These are phyloP conservation scores for Griposia aprilina DNA, from an alignment of 2,888 invertebrate species.

Conservation along the genomic window DNA sequence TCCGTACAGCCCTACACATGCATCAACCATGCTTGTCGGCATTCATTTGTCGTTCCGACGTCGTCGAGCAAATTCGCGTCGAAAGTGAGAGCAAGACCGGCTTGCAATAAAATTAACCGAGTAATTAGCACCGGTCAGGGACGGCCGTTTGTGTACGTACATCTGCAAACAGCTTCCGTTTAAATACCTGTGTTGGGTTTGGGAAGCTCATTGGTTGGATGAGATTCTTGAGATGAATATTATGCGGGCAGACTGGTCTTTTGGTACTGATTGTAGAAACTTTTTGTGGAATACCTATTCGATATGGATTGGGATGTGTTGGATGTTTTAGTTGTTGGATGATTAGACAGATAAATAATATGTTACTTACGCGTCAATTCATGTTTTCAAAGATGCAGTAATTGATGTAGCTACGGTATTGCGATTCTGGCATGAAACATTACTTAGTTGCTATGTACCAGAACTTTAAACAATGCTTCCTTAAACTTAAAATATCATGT, in stretches of 20 bases:
- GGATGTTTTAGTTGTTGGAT: not conserved
- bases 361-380: not conserved
- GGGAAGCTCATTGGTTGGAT: conserved; percentile 1
- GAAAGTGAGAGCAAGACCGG: conserved; percentile 74
- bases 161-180: conserved; percentile 60
- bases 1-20: conserved; percentile 55
- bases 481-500: not conserved
- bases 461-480: not conserved
- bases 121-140: conserved; percentile 73
- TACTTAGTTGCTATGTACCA: not conserved
- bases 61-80: conserved; percentile 49
- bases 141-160: conserved; percentile 66
- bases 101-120: conserved; percentile 69
- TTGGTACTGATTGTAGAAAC: not conserved
- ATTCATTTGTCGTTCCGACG: conserved; percentile 66
- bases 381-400: not conserved
- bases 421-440: not conserved
- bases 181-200: conserved; percentile 22
- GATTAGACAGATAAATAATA: not conserved
- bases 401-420: not conserved
- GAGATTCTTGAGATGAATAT: not conserved
- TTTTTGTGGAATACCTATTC: not conserved
- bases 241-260: not conserved
- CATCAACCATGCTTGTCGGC: conserved; percentile 55
- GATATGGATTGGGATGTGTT: not conserved